A percentile compares a stretch with the other conserved stretches of the same genome.
Evolutionary conservation across 2,113 vertebrate genomes (phyloP).

Genomic region (Lepidothrix coronata): DNA sequence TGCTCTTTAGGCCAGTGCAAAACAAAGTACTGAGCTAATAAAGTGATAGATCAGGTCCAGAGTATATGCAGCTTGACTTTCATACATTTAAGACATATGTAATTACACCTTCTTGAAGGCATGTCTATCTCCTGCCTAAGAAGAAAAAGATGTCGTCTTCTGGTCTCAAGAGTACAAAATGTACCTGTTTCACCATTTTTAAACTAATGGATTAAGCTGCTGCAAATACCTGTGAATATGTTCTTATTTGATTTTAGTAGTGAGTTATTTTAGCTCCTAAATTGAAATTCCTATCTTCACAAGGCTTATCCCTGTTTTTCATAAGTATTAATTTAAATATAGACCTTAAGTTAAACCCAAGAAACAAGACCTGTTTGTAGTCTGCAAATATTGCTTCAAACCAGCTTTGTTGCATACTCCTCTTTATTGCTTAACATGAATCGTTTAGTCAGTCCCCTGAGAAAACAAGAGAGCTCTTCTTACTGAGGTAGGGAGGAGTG

Average conservation of each 20-base stretch:
- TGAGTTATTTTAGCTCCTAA: neutral
- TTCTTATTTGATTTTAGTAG: neutral
- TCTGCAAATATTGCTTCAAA: neutral
- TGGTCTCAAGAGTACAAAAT: neutral
- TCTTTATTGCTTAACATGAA: neutral
- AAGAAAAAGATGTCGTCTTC: neutral
- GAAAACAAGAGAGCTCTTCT: neutral
- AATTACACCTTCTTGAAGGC: neutral
- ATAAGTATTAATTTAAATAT: neutral
- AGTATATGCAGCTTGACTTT: neutral
- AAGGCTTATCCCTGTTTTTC: neutral
- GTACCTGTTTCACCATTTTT: neutral
- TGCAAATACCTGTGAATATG: neutral
- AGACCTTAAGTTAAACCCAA: neutral
- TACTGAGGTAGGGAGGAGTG: neutral
- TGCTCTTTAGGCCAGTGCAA: neutral
- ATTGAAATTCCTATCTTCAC: neutral
- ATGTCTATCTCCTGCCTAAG: neutral
- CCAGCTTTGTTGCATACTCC: neutral
- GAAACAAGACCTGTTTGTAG: neutral
- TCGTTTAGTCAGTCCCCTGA: neutral
- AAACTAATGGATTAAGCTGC: neutral
- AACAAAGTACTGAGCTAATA: neutral
- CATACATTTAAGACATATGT: neutral
- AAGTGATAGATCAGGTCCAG: neutral